Base-by-base conservation (phyloP, 2,797 vertebrate genomes). In the Sebastes itinus region DNA sequence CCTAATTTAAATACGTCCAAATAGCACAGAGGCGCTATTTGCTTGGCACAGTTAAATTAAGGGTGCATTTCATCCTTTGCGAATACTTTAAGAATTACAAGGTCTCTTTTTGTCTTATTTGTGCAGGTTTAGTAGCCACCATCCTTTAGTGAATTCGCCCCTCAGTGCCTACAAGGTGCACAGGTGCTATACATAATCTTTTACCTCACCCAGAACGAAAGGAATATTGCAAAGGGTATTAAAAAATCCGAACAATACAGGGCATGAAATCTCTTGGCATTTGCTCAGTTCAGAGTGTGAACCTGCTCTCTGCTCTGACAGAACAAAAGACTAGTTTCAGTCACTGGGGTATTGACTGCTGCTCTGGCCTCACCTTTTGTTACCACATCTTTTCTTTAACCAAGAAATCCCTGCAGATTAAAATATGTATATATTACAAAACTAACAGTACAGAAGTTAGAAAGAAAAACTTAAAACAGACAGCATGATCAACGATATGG, bases 311-410 rank as follows among this genome's bases (percentile, higher is more conserved):
- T 60, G 66, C 7, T 69, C 23, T 42, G 66, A 68, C 71, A 67
- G 63, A 81, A 42, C 27, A 60, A 18, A 30, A 59, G 59, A 25
- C 16, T 35, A 12, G 25, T 63, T 78, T 83, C 71, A 81, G 42
- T 62, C 69, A 61, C 58, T 25, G 35, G 70, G 46, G 62, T 70
- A 60, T 73, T 72, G 25, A 10, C 42, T 67, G 12, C 38, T 69
- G 32, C 12, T 46, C 42, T 59, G 13, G 6, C 11, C 22, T 78
- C 61, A 62, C 55, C 42, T 75, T 81, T 52, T 70, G 73, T 55
- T 33, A 22, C 46, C 25, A 28, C 16, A 2, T 28, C 14, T 64
- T 33, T 54, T 67, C 25, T 76, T 52, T n/a, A 58, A 49, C 13
- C 6, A 54, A 28, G 8, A 77, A 60, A 60, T 54, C 52, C 20